Conservation (phyloP, 2,113 vertebrate genomes). For the Mastomys coucha region DNA sequence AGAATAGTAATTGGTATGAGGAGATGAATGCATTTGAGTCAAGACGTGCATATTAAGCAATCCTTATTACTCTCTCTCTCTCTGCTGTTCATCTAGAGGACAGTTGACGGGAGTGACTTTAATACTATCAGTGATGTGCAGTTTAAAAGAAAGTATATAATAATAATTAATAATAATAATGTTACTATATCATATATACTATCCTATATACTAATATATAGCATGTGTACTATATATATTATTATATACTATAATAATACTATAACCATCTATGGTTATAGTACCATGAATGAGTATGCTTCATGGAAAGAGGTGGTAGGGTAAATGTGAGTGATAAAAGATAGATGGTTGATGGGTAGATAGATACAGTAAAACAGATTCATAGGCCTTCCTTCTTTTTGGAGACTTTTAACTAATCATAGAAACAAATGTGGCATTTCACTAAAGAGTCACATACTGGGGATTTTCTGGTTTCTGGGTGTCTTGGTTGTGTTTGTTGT, state of each 20-base stretch:
- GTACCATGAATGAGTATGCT: neutral
- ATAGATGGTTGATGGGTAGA: neutral
- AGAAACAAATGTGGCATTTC: neutral
- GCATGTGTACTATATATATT: too few species aligned
- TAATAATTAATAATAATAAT: neutral
- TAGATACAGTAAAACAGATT: neutral
- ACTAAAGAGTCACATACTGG: neutral
- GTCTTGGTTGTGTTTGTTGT: neutral
- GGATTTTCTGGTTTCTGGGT: neutral
- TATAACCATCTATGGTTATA: neutral
- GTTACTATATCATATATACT: too few species aligned
- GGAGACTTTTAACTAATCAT: neutral
- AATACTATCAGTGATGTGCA: neutral
- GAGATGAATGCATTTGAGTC: conserved; percentile 16
- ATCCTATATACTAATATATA: too few species aligned
- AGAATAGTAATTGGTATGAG: conserved; percentile 56
- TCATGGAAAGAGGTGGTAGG: neutral
- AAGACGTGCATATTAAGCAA: conserved; percentile 17
- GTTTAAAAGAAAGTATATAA: conserved; percentile 1
- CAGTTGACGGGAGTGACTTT: conserved; percentile 25
- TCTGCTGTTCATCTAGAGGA: neutral
- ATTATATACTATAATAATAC: neutral
- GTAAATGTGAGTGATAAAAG: conserved; percentile 18
- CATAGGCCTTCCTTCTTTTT: neutral
- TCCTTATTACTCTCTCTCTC: conserved; percentile 3